phyloP scores from a whole-genome alignment of 2,888 invertebrate genomes.

The Axea sp. region DNA sequence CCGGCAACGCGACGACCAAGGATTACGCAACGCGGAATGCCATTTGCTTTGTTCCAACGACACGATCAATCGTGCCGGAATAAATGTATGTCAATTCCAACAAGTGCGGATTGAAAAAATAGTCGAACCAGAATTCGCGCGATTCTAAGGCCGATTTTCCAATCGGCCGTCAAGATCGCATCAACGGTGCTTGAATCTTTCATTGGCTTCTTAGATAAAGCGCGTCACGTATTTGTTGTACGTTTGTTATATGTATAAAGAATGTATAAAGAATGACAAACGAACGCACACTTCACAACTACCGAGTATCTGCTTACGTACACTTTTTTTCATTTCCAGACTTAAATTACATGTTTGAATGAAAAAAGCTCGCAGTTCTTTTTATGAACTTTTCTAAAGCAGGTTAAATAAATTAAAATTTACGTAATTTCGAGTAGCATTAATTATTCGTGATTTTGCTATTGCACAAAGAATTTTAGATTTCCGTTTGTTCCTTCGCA shows the following conservation, averaged over 20 bases:
- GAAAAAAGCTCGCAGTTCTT: conserved; percentile 41
- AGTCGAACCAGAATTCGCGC: conserved; percentile 25
- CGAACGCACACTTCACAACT: not conserved
- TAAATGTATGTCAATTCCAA: conserved; percentile 20
- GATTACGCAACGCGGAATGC: conserved; percentile 10
- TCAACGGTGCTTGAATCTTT: conserved; percentile 30
- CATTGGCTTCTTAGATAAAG: conserved; percentile 37
- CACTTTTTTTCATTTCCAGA: conserved; percentile 33
- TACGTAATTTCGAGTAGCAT: conserved; percentile 48
- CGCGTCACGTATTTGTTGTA: conserved; percentile 39
- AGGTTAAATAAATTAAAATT: conserved; percentile 48
- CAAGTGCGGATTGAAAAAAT: conserved; percentile 14
- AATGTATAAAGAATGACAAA: conserved; percentile 42
- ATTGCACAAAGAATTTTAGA: conserved; percentile 31
- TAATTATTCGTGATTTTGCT: conserved; percentile 32
- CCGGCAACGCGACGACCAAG: not conserved
- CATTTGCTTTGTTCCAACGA: conserved; percentile 9
- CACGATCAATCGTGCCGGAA: conserved; percentile 12
- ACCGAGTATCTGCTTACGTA: conserved; percentile 13
- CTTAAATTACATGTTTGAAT: conserved; percentile 38
- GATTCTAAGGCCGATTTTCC: conserved; percentile 30
- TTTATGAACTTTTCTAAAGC: conserved; percentile 23
- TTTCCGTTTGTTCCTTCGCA: conserved; percentile 17
- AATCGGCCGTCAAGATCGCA: conserved; percentile 40
- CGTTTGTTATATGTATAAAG: conserved; percentile 30